Conservation (phyloP, 37 sponge, comb jelly and placozoan species). For the Halisarca cf. caerulea region DNA sequence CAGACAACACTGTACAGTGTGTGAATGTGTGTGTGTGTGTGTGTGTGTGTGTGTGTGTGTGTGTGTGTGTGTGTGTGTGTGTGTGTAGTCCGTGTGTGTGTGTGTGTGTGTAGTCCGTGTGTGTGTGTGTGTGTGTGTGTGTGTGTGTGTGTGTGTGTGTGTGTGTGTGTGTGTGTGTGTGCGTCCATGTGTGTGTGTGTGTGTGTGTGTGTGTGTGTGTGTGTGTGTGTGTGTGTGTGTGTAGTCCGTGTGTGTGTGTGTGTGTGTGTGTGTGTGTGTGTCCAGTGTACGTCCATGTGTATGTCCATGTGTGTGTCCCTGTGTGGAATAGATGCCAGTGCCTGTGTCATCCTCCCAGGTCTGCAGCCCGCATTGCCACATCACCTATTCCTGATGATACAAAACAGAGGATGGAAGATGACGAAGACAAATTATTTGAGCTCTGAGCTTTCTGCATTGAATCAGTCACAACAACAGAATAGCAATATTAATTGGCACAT, state of each 20-base stretch:
- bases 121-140: conserved; percentile 13
- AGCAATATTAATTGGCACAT: too few species aligned
- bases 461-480: too few species aligned
- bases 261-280: conserved; percentile 12
- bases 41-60: too few species aligned
- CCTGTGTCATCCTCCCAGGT: background rate
- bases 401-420: too few species aligned
- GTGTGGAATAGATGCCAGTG: conserved; percentile 22
- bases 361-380: too few species aligned
- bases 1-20: conserved; percentile 10
- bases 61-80: too few species aligned
- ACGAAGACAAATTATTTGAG: too few species aligned
- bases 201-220: background rate
- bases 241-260: background rate
- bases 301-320: conserved; percentile 26
- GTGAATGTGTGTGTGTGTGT: conserved; percentile 16
- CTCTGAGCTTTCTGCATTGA: too few species aligned
- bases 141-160: conserved; percentile 6
- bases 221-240: too few species aligned
- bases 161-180: conserved; percentile 31
- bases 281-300: conserved; percentile 3
- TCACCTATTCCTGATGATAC: too few species aligned
- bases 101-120: background rate
- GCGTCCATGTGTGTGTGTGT: conserved; percentile 28
- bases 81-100: too few species aligned